Conservation (phyloP, 1,140 invertebrate species). For the Coptotermes formosanus region DNA sequence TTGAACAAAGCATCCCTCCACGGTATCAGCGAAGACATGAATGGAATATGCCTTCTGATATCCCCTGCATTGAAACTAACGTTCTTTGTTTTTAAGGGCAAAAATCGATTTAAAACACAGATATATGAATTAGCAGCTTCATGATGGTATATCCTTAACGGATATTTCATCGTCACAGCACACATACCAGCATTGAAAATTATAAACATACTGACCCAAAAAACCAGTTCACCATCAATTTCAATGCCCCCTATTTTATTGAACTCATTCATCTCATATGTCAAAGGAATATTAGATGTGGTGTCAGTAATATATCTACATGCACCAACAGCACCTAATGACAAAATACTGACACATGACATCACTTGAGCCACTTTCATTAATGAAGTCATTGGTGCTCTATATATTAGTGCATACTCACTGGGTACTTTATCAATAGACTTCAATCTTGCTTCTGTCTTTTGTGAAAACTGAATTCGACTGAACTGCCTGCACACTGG, state of each 20-base stretch:
- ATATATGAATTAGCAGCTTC: constrained; percentile 34
- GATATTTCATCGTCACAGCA: constrained; percentile 22
- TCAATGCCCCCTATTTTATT: no score
- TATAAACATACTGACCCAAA: not conserved
- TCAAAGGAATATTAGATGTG: not conserved
- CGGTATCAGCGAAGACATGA: not conserved
- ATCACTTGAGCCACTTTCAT: constrained; percentile 34
- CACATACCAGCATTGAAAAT: not conserved
- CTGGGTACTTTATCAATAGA: constrained; percentile 40
- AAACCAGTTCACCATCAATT: no score
- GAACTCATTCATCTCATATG: not conserved
- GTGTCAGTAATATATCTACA: not conserved
- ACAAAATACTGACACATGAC: not conserved
- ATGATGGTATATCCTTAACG: constrained; percentile 37
- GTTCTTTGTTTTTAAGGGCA: constrained; percentile 31
- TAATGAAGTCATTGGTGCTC: constrained; percentile 40
- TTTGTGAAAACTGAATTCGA: not conserved
- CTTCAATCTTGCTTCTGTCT: constrained; percentile 34
- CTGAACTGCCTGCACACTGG: not conserved
- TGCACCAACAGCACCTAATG: constrained; percentile 32
- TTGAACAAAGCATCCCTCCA: constrained; percentile 22
- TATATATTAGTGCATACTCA: constrained; percentile 41
- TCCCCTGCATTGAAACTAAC: not conserved
- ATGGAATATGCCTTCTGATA: not conserved
- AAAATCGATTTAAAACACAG: constrained; percentile 22